Percentiles rank a stretch among this genome's conserved stretches.
Conservation (phyloP, 2,888 invertebrate genomes). For the Aporophyla nigra region DNA sequence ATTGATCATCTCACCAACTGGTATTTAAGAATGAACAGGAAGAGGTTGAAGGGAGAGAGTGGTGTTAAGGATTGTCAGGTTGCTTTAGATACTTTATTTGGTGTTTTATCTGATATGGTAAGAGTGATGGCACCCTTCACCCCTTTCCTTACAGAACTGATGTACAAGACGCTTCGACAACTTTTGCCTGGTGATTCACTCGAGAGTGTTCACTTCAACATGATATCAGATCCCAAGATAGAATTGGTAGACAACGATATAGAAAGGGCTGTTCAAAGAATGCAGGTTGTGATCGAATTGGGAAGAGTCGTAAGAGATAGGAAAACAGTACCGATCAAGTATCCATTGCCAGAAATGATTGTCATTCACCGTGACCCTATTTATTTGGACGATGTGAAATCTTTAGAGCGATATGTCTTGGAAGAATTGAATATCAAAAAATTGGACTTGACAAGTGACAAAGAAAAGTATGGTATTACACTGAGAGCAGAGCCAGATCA, state of each 20-base stretch:
- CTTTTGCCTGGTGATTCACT: constrained; percentile 90
- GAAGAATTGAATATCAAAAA: constrained; percentile 98
- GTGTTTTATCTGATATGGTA: constrained; percentile 96
- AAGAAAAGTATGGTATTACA: constrained; percentile 97
- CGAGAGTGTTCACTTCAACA: constrained; percentile 97
- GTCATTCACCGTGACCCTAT: constrained; percentile 96
- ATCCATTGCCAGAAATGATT: constrained; percentile 98
- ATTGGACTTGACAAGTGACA: constrained; percentile 96
- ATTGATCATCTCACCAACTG: constrained; percentile 99
- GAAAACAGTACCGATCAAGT: constrained; percentile 98
- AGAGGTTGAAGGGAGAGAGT: constrained; percentile 97
- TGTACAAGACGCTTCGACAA: constrained; percentile 96
- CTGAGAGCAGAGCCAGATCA: constrained; percentile 98
- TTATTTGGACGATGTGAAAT: constrained; percentile 94
- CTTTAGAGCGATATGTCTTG: constrained; percentile 95
- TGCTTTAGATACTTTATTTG: constrained; percentile 96
- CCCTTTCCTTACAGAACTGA: constrained; percentile 98
- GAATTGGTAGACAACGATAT: constrained; percentile 95
- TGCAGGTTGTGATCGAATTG: constrained; percentile 98
- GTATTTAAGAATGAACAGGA: constrained; percentile 99
- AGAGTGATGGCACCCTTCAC: constrained; percentile 99
- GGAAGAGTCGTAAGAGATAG: constrained; percentile 98
- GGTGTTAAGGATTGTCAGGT: constrained; percentile 95
- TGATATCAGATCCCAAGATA: constrained; percentile 94
- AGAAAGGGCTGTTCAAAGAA: constrained; percentile 96